Percentiles rank a stretch among this genome's conserved stretches.
These are phyloP conservation scores for Sorex araneus DNA, from an alignment of 2,113 vertebrate species.

Conservation along the genomic window DNA sequence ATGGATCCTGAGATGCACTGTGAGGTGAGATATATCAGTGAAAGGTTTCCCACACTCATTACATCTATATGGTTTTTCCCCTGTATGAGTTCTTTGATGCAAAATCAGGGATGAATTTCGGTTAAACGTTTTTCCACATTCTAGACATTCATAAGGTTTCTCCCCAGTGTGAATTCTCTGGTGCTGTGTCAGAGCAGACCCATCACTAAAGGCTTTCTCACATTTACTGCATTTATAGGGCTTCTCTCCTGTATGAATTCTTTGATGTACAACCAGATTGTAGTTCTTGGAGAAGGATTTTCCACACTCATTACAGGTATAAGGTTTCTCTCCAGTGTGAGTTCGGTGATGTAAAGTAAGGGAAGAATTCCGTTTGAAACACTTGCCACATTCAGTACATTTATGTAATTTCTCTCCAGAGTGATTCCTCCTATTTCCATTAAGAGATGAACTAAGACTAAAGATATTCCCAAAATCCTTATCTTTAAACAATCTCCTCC, in stretches of 20 bases:
- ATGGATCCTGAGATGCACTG: constrained; percentile 82
- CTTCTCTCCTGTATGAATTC: constrained; percentile 84
- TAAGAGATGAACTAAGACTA: constrained; percentile 60
- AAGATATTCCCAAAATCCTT: constrained; percentile 67
- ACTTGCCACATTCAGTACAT: constrained; percentile 77
- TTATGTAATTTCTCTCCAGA: constrained; percentile 70
- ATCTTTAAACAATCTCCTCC: constrained; percentile 57
- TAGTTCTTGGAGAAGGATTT: constrained; percentile 84
- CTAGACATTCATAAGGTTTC: constrained; percentile 77
- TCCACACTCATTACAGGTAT: constrained; percentile 79
- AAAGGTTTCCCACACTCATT: constrained; percentile 86
- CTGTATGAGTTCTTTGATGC: constrained; percentile 84
- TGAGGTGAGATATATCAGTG: constrained; percentile 82
- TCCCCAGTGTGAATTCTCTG: constrained; percentile 83
- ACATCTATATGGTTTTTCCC: constrained; percentile 82
- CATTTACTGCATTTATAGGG: constrained; percentile 79
- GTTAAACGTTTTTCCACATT: constrained; percentile 83
- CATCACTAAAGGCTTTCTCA: constrained; percentile 82
- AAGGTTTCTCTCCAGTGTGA: constrained; percentile 84
- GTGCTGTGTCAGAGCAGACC: constrained; percentile 82
- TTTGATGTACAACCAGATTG: constrained; percentile 80
- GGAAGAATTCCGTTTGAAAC: constrained; percentile 81
- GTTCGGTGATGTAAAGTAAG: constrained; percentile 80
- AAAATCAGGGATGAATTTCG: constrained; percentile 79
- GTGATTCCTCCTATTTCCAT: constrained; percentile 57